These are phyloP conservation scores for Lepidocyrtinus sp. DNA, from an alignment of 2,888 invertebrate species.

Conservation along the genomic window DNA sequence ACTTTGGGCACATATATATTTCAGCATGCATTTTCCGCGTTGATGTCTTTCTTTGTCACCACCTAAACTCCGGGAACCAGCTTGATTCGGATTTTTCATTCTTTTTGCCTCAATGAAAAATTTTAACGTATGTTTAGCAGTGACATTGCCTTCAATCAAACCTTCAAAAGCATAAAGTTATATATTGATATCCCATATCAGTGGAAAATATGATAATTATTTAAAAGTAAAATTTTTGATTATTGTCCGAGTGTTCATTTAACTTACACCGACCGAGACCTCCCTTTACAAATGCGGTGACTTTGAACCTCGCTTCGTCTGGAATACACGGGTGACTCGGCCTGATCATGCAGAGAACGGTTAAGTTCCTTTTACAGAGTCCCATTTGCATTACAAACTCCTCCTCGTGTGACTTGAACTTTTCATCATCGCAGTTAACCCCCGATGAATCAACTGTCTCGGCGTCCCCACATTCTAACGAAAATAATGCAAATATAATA, in stretches of 20 bases:
- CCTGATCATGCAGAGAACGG: conserved; percentile 28
- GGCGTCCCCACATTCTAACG: not conserved
- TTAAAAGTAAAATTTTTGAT: not conserved
- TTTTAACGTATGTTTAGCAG: conserved; percentile 19
- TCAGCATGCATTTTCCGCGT: conserved; percentile 51
- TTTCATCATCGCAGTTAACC: conserved; percentile 6
- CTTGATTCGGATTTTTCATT: conserved; percentile 40
- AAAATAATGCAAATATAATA: not conserved
- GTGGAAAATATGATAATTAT: not conserved
- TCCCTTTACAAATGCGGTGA: conserved; percentile 36
- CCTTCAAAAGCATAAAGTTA: conserved; percentile 34
- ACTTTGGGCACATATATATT: conserved; percentile 37
- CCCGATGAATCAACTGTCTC: not conserved
- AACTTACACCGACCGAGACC: conserved; percentile 42
- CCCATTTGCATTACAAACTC: conserved; percentile 47
- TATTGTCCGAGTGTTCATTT: not conserved
- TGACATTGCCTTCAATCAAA: conserved; percentile 48
- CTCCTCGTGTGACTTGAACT: not conserved
- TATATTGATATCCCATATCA: not conserved
- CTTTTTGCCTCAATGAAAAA: conserved; percentile 49
- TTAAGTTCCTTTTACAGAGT: conserved; percentile 43
- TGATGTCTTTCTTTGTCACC: conserved; percentile 22
- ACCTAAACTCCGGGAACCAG: conserved; percentile 33
- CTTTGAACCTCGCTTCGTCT: conserved; percentile 32
- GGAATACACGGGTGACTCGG: conserved; percentile 24